phyloP scores from a whole-genome alignment of 2,113 vertebrate species.

The Carassius gibelio region DNA sequence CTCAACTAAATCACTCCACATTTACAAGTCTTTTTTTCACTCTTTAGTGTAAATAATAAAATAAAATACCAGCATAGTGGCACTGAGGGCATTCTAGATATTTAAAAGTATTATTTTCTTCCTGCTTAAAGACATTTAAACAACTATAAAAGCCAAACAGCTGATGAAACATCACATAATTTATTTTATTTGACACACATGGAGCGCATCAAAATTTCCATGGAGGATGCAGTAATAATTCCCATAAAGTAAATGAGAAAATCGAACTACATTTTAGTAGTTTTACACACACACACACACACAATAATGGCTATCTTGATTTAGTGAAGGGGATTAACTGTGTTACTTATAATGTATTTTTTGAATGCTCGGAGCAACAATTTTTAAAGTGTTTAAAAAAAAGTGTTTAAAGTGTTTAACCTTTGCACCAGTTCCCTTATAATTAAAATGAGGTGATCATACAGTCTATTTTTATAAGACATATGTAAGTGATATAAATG shows the following conservation, averaged over 20 bases:
- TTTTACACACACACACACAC: neutral
- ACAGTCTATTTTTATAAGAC: slow-evolving; percentile 64
- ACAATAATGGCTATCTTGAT: neutral
- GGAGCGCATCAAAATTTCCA: neutral
- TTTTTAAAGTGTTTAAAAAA: too few relatives aligned
- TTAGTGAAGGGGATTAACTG: slow-evolving; percentile 27
- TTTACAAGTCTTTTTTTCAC: neutral
- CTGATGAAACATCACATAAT: neutral
- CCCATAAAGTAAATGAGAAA: neutral
- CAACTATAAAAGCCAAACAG: neutral
- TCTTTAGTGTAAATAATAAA: neutral
- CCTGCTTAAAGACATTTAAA: neutral
- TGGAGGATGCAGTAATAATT: neutral
- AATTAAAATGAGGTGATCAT: slow-evolving; percentile 59
- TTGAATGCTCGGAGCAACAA: slow-evolving; percentile 22
- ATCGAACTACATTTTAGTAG: neutral
- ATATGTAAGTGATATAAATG: slow-evolving; percentile 58
- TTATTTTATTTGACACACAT: neutral
- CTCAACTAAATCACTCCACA: neutral
- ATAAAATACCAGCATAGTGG: neutral
- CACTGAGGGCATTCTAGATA: neutral
- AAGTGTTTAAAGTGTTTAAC: neutral
- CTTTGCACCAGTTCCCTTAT: slow-evolving; percentile 50
- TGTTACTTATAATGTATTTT: neutral
- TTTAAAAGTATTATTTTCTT: neutral